These are phyloP conservation scores for Anomalospiza imberbis DNA, from an alignment of 2,797 vertebrate genomes.

Conservation along the genomic window DNA sequence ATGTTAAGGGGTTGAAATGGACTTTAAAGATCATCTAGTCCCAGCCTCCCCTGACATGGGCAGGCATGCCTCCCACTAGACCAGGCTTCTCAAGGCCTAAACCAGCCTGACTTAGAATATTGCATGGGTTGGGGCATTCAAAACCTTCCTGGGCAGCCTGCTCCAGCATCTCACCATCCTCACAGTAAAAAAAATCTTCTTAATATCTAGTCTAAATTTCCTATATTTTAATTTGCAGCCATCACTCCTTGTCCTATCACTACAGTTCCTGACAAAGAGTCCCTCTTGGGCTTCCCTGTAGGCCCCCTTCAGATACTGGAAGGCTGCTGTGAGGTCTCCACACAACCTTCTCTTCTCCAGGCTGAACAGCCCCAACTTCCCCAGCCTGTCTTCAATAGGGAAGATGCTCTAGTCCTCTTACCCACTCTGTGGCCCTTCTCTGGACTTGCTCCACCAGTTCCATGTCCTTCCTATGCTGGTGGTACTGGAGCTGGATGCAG, in stretches of 20 bases:
- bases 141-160: not conserved
- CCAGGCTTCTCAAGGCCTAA: not conserved
- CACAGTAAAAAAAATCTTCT: not conserved
- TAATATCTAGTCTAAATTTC: not conserved
- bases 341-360: not conserved
- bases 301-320: not conserved
- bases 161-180: not conserved
- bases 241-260: not conserved
- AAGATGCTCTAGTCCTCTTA: not conserved
- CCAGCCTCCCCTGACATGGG: not conserved
- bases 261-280: not conserved
- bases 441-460: not conserved
- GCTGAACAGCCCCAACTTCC: not conserved
- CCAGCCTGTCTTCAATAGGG: not conserved
- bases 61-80: not conserved
- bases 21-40: not conserved
- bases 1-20: not conserved
- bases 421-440: not conserved
- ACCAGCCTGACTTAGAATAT: not conserved
- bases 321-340: not conserved
- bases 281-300: not conserved
- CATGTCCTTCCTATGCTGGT: rapidly evolving
- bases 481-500: not conserved
- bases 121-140: rapidly evolving
- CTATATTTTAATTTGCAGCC: not conserved